phyloP scores from a whole-genome alignment of 30 jellyfish, hydroid and myxozoan species.

The Chironex yamaguchii region DNA sequence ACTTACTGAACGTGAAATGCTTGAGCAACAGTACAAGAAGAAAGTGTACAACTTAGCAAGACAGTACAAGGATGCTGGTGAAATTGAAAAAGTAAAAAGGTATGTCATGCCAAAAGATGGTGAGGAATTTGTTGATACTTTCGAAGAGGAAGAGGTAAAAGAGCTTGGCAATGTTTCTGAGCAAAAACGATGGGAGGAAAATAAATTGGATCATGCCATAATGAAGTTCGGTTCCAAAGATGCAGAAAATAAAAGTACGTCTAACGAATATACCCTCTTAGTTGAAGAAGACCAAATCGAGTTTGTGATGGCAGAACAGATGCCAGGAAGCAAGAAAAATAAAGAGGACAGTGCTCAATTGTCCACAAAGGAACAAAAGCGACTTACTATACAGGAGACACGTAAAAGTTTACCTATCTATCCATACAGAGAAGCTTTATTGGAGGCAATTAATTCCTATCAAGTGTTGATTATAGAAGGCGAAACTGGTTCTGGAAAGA shows the following conservation, averaged over 20 bases:
- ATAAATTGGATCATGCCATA: constrained; percentile 94
- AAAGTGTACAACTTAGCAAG: constrained; percentile 87
- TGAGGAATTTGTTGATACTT: constrained; percentile 83
- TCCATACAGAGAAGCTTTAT: constrained; percentile 79
- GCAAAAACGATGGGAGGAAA: constrained; percentile 98
- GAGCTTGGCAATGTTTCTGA: constrained; percentile 87
- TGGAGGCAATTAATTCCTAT: constrained; percentile 93
- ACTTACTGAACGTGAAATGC: constrained; percentile 86
- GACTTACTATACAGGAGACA: constrained; percentile 80
- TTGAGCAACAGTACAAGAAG: constrained; percentile 89
- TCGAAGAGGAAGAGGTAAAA: constrained; percentile 82
- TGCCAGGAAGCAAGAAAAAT: constrained; percentile 91
- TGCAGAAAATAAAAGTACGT: constrained; percentile 72
- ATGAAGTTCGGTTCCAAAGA: constrained; percentile 98
- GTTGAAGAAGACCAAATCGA: constrained; percentile 97
- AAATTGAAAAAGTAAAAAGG: constrained; percentile 84
- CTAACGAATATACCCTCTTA: constrained; percentile 83
- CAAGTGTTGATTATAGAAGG: constrained; percentile 99
- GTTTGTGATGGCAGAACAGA: constrained; percentile 97
- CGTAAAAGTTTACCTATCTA: constrained; percentile 93
- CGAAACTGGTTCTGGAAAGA: constrained; percentile 99
- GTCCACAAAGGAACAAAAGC: constrained; percentile 74
- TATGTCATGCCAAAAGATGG: constrained; percentile 98
- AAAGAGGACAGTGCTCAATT: neutral
- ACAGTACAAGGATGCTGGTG: constrained; percentile 82